Percentiles rank a stretch among this genome's conserved stretches.
Evolutionary conservation across 2,797 vertebrate genomes (phyloP).

Genomic region (Malacoraja senta): DNA sequence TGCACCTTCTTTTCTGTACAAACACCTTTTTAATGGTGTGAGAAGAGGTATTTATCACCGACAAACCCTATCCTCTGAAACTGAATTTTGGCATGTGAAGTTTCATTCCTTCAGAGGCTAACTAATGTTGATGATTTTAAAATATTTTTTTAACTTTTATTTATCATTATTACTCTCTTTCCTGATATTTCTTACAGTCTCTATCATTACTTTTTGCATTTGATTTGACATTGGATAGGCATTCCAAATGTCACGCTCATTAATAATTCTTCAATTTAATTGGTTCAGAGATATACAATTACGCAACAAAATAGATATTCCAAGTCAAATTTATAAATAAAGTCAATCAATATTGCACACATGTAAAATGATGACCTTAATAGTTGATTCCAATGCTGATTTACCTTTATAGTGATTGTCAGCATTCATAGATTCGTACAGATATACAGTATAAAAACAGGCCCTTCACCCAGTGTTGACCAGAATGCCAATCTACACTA

Average conservation of each 20-base stretch:
- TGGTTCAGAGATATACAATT: not conserved
- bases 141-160: not conserved
- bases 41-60: not conserved
- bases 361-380: too few species aligned
- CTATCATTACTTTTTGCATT: not conserved
- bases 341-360: too few species aligned
- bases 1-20: too few species aligned
- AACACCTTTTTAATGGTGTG: not conserved
- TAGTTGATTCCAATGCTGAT: too few species aligned
- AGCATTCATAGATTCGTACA: too few species aligned
- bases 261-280: not conserved
- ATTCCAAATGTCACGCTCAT: not conserved
- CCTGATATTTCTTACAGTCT: not conserved
- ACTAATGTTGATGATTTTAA: not conserved
- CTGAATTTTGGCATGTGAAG: not conserved
- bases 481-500: too few species aligned
- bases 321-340: too few species aligned
- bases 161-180: not conserved
- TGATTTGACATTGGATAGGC: not conserved
- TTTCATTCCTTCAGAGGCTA: not conserved
- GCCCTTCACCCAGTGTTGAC: too few species aligned
- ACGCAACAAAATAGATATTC: not conserved
- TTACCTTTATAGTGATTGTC: too few species aligned
- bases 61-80: not conserved
- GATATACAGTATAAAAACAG: too few species aligned